These are phyloP conservation scores for Melanotaenia trifasciata DNA, from an alignment of 2,797 vertebrate species.

Conservation along the genomic window DNA sequence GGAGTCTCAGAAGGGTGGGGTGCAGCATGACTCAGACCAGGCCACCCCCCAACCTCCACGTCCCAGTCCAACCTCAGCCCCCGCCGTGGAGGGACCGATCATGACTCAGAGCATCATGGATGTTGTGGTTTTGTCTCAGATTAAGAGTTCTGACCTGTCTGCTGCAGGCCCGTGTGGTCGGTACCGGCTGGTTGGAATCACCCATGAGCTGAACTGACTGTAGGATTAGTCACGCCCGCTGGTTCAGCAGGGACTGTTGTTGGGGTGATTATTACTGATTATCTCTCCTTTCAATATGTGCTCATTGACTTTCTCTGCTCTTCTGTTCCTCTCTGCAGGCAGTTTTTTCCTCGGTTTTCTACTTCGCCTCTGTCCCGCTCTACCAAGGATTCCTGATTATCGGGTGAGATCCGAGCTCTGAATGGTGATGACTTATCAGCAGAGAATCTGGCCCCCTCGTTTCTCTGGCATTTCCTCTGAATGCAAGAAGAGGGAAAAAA, in stretches of 20 bases:
- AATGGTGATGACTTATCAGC: slow-evolving; percentile 72
- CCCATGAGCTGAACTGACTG: slow-evolving; percentile 3
- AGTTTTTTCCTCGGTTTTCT: slow-evolving; percentile 98
- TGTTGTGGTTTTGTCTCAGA: slow-evolving; percentile 54
- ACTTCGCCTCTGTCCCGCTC: slow-evolving; percentile 96
- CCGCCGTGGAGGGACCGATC: slow-evolving; percentile 54
- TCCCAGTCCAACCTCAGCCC: slow-evolving; percentile 61
- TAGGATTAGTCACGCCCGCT: slow-evolving; percentile 13
- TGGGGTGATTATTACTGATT: not conserved
- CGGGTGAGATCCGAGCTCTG: slow-evolving; percentile 85
- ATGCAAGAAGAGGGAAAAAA: slow-evolving; percentile 53
- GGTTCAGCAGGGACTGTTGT: slow-evolving; percentile 3
- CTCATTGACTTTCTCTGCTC: not conserved
- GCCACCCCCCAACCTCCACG: slow-evolving; percentile 34
- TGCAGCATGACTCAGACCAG: slow-evolving; percentile 61
- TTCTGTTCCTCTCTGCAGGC: slow-evolving; percentile 79
- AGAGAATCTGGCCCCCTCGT: slow-evolving; percentile 68
- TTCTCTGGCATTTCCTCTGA: slow-evolving; percentile 76
- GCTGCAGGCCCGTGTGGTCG: slow-evolving; percentile 17
- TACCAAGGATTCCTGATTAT: slow-evolving; percentile 99
- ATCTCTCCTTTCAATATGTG: not conserved
- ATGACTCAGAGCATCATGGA: slow-evolving; percentile 69
- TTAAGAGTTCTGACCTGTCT: slow-evolving; percentile 62
- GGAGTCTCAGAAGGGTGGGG: slow-evolving; percentile 50
- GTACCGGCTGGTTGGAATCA: slow-evolving; percentile 21